phyloP scores from a whole-genome alignment of 2,888 invertebrate species.

The Darwinula stevensoni region DNA sequence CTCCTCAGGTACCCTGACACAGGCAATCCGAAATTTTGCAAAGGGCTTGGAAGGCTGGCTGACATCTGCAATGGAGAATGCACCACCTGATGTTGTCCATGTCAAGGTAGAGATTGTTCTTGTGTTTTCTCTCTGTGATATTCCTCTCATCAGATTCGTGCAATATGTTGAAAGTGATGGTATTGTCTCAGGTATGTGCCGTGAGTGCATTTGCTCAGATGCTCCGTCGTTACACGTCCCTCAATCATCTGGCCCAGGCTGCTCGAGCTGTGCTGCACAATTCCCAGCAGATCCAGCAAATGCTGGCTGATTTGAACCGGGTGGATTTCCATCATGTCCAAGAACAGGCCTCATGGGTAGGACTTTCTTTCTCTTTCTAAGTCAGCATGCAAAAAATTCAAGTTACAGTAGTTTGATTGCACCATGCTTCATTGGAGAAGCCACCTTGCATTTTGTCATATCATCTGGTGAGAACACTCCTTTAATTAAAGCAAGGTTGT shows the following conservation, averaged over 20 bases:
- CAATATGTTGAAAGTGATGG: constrained; percentile 21
- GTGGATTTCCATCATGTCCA: constrained; percentile 94
- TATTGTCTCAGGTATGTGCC: too few species aligned
- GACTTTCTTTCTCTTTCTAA: too few species aligned
- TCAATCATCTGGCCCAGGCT: constrained; percentile 86
- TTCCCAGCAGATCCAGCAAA: constrained; percentile 75
- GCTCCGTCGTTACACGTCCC: constrained; percentile 72
- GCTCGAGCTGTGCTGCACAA: constrained; percentile 87
- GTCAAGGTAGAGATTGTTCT: constrained; percentile 44
- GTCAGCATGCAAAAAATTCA: too few species aligned
- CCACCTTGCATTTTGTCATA: too few species aligned
- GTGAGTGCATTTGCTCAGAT: constrained; percentile 83
- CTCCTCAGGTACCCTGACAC: constrained; percentile 41
- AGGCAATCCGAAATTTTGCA: constrained; percentile 68
- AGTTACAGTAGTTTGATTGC: too few species aligned
- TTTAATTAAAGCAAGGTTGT: too few species aligned
- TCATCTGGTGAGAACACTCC: too few species aligned
- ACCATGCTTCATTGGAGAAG: too few species aligned
- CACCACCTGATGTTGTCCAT: constrained; percentile 44
- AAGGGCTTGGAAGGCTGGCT: constrained; percentile 75
- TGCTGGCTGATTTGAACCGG: constrained; percentile 81
- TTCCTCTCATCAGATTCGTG: constrained; percentile 4
- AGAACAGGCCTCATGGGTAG: constrained; percentile 24
- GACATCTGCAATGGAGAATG: constrained; percentile 45
- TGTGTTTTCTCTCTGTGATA: too few species aligned